Base-by-base conservation (phyloP, 2,888 invertebrate species). In the Galerucella pusilla region DNA sequence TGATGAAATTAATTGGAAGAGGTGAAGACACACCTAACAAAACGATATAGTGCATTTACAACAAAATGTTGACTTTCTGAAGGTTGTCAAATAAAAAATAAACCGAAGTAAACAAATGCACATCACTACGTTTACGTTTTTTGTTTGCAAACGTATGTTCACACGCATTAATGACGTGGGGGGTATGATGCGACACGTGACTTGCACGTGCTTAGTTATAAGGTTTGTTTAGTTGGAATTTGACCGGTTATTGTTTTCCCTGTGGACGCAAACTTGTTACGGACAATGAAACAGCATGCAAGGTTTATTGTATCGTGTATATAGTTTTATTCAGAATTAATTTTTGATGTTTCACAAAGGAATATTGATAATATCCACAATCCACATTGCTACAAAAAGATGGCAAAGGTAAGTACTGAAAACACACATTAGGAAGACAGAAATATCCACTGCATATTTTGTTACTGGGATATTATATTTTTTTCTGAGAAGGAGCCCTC, bases 211-310 rank as follows among this genome's bases (percentile, higher is more conserved):
- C 12, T 28, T 12, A 60, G 28, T 60, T 60, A 28, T 25, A 28
- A 10, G 60, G 60, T 28, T 60, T 60, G 60, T 28, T 60, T 60
- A 12, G 28, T 60, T 60, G 60, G 28, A 60, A 60, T 60, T 60
- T 60, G 60, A 28, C 14, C 52, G 52, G 25, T 60, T 60, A 60
- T 60, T 60, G 60, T 60, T 60, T 60, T 60, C 60, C 28, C 60
- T 60, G 28, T 28, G 28, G 14, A 60, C 28, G 25, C 14, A 52
- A 60, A 28, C 60, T 60, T 60, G 60, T 60, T 60, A 60, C 60
- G 20, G 60, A 60, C 60, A 60, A 60, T 60, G 60, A 60, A 60
- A 60, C 60, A 28, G 60, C 60, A 60, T 60, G 60, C 60, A 28
- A 60, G 25, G 60, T 60, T 60, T 28, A 60, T 28, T 28, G 25